phyloP scores from a whole-genome alignment of 2,888 invertebrate genomes.

The Thyatira batis region DNA sequence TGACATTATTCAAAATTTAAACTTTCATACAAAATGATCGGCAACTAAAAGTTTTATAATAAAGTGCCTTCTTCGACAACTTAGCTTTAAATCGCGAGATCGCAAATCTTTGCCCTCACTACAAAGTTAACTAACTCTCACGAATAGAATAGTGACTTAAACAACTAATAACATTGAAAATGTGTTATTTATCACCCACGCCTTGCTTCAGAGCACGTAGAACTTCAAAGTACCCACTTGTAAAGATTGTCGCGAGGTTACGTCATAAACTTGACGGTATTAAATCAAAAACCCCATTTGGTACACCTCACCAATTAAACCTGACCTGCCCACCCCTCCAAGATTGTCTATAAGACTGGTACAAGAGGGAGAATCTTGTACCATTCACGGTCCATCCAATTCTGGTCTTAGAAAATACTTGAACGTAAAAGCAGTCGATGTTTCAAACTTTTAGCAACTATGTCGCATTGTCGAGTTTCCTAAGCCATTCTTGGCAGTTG shows the following conservation, averaged over 20 bases:
- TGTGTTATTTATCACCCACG: conserved; percentile 50
- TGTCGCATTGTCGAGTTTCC: conserved; percentile 62
- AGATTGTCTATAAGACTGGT: conserved; percentile 15
- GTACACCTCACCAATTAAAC: conserved; percentile 34
- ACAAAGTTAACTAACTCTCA: neutral
- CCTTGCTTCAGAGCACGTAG: conserved; percentile 35
- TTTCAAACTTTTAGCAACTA: conserved; percentile 77
- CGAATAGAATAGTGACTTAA: neutral
- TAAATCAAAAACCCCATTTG: conserved; percentile 68
- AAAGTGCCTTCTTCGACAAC: neutral
- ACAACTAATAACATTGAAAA: conserved; percentile 37
- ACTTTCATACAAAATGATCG: neutral
- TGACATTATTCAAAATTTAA: neutral
- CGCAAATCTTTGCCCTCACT: neutral
- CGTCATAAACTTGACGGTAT: conserved; percentile 65
- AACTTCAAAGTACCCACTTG: conserved; percentile 47
- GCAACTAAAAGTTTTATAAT: neutral
- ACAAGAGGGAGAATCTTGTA: conserved; percentile 10
- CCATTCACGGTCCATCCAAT: conserved; percentile 23
- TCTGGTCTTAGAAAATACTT: conserved; percentile 51
- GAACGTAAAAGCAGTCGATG: conserved; percentile 74
- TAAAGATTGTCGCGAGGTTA: conserved; percentile 51
- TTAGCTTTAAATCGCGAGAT: neutral
- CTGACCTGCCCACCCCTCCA: conserved; percentile 30
- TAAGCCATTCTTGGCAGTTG: conserved; percentile 64